A percentile compares a stretch with the other conserved stretches of the same genome.
Conservation (phyloP, 1,140 invertebrate species). For the Microplitis mediator region DNA sequence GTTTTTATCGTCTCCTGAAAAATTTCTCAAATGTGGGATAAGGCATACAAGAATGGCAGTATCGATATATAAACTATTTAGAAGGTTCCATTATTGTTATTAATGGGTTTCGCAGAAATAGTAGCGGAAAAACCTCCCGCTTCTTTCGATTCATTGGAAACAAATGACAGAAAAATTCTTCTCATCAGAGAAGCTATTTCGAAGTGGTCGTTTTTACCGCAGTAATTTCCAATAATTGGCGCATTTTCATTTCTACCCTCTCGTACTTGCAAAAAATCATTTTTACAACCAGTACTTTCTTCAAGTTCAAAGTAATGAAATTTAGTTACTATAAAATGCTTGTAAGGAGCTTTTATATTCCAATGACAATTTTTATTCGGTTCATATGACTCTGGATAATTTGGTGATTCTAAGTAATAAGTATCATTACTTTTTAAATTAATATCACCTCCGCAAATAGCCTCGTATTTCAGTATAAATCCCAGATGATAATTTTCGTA, state of each 20-base stretch:
- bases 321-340: slow-evolving; percentile 80
- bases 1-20: too few relatives aligned
- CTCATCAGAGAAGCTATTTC: slow-evolving; percentile 87
- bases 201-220: slow-evolving; percentile 92
- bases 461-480: too few relatives aligned
- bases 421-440: too few relatives aligned
- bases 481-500: too few relatives aligned
- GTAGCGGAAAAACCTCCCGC: slow-evolving; percentile 94
- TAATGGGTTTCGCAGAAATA: slow-evolving; percentile 60
- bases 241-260: slow-evolving; percentile 80
- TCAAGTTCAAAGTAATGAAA: slow-evolving; percentile 91
- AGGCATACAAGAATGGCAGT: too few relatives aligned
- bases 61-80: too few relatives aligned
- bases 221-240: slow-evolving; percentile 88
- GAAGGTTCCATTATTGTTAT: too few relatives aligned
- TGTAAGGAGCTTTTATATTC: slow-evolving; percentile 55
- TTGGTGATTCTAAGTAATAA: too few relatives aligned
- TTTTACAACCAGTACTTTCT: slow-evolving; percentile 96
- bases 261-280: slow-evolving; percentile 92
- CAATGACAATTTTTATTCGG: too few relatives aligned
- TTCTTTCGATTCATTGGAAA: slow-evolving; percentile 96
- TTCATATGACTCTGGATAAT: too few relatives aligned
- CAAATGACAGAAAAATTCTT: slow-evolving; percentile 91
- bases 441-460: too few relatives aligned
- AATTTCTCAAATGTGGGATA: too few relatives aligned